Percentiles rank a stretch among this genome's conserved stretches.
Conservation (phyloP, 2,797 vertebrate species). For the Anas bahamensis region DNA sequence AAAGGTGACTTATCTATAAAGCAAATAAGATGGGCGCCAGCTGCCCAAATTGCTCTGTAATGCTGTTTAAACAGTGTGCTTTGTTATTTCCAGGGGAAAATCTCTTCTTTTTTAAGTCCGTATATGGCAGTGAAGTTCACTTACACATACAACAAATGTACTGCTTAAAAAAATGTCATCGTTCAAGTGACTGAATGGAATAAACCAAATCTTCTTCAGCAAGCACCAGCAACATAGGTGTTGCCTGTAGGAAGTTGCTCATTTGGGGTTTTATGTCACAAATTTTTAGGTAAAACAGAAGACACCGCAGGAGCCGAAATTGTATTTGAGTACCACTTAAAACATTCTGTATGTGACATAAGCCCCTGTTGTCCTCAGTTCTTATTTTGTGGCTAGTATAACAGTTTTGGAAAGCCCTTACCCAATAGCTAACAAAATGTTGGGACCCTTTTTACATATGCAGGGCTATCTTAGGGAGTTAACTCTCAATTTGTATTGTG, state of each 20-base stretch:
- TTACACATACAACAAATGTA: neutral
- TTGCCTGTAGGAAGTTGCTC: neutral
- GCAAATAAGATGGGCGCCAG: conserved; percentile 52
- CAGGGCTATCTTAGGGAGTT: neutral
- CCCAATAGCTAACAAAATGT: neutral
- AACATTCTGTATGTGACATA: neutral
- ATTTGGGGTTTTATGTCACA: neutral
- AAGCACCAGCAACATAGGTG: neutral
- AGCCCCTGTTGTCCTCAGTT: neutral
- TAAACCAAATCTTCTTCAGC: neutral
- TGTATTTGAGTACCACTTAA: neutral
- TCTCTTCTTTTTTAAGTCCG: conserved; percentile 10
- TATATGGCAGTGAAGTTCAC: conserved; percentile 45
- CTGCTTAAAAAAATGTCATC: neutral
- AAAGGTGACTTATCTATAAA: conserved; percentile 54
- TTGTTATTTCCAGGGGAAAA: conserved; percentile 41
- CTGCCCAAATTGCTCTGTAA: conserved; percentile 51
- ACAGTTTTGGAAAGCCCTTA: neutral
- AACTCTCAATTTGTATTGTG: neutral
- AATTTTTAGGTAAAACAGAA: neutral
- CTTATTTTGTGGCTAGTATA: neutral
- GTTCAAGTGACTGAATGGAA: neutral
- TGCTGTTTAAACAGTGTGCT: conserved; percentile 49
- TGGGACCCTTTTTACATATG: neutral
- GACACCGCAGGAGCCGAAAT: neutral